Base-by-base conservation (phyloP, 1,140 invertebrate species). In the Mizuhopecten yessoensis region DNA sequence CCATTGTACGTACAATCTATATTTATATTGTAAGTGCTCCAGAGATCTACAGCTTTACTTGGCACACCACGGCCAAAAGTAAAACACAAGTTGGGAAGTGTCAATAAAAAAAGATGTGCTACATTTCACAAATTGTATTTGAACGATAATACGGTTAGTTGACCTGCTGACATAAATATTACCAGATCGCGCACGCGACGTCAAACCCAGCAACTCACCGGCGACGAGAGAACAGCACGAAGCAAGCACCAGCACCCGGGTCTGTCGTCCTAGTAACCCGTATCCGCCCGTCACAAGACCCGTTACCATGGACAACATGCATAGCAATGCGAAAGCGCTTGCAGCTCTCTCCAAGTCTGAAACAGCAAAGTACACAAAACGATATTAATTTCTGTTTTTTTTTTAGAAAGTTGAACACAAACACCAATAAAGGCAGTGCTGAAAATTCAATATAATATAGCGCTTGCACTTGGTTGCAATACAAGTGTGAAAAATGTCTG, bases 331-430 rank as follows among this genome's bases (percentile, higher is more conserved):
- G 57, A 93, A 94, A 36, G 92, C 92, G 90, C 94, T 94, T 7
- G 95, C 94, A 34, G 93, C 91, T 29, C 92, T 29, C 89, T 95
- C 94, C 39, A 95, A 87, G 92, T 94, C 95, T 95, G 93, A 86
- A 94, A 91, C 33, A 90, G 20, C 34, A 90, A 39, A 33, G 15
- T 45, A 45, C 34, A 87, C 17, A 45, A 15, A 10, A 39, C 36
- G 36, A 39, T 39, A 39, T 39, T 39, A 39, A 39, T 39, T 39
- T 13, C 36, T 39, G 36, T 5, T 39, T 39, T 7, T n/a, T n/a
- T n/a, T n/a, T n/a, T n/a, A n/a, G n/a, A n/a, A n/a, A n/a, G n/a
- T n/a, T n/a, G n/a, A n/a, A n/a, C n/a, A n/a, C n/a, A n/a, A n/a
- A n/a, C n/a, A n/a, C n/a, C n/a, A n/a, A n/a, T n/a, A n/a, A n/a